phyloP scores from a whole-genome alignment of 2,113 vertebrate genomes.

The Fregata magnificens region DNA sequence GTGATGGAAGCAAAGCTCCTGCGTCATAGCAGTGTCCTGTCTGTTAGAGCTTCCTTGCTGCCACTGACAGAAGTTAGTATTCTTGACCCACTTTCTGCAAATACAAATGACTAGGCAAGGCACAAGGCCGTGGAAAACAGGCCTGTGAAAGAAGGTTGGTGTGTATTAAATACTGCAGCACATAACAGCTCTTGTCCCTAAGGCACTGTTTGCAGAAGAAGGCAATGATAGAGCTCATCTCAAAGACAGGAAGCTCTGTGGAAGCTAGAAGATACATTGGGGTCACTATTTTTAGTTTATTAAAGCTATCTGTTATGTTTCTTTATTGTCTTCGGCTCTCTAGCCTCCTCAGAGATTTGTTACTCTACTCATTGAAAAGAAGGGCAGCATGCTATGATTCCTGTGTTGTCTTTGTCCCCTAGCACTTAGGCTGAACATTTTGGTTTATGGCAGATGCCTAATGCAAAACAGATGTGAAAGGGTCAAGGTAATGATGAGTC shows the following conservation, averaged over 20 bases:
- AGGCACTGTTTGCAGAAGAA: background rate
- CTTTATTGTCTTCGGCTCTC: background rate
- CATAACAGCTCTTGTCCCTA: background rate
- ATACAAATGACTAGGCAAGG: background rate
- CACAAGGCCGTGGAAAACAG: background rate
- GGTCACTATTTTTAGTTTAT: slow-evolving; percentile 42
- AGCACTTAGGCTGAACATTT: background rate
- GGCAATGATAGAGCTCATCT: background rate
- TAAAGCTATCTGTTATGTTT: slow-evolving; percentile 54
- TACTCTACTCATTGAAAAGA: background rate
- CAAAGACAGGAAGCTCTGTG: background rate
- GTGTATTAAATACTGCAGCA: background rate
- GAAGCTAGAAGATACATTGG: background rate
- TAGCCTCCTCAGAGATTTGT: slow-evolving; percentile 16
- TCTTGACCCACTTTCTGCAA: background rate
- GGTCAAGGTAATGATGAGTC: background rate
- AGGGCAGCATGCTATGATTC: background rate
- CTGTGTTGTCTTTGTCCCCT: background rate
- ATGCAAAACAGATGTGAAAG: background rate
- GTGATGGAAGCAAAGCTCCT: background rate
- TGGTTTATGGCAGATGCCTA: background rate
- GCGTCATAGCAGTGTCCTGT: background rate
- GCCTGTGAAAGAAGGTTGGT: background rate
- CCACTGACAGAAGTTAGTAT: background rate
- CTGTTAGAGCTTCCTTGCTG: background rate